Percentiles rank a stretch among this genome's conserved stretches.
phyloP scores from a whole-genome alignment of 2,888 invertebrate species.

The Trachelus stipa region DNA sequence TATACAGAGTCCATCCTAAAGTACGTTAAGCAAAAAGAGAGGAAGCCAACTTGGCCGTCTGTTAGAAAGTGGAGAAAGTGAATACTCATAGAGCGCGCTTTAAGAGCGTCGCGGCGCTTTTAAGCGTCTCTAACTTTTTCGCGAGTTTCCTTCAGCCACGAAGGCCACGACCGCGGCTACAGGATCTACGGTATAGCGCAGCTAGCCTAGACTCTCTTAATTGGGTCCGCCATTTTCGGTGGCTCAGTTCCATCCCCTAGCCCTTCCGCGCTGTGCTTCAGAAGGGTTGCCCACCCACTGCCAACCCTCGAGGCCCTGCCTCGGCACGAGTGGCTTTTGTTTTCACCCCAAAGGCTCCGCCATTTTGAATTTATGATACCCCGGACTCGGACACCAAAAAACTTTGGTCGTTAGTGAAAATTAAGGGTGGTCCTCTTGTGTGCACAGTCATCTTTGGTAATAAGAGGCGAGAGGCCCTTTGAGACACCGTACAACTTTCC shows the following conservation, averaged over 20 bases:
- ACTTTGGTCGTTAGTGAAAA: constrained; percentile 64
- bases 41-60: neutral
- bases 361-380: constrained; percentile 67
- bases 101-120: neutral
- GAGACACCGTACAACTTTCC: neutral
- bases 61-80: neutral
- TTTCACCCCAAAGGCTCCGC: constrained; percentile 62
- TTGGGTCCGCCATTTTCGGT: constrained; percentile 67
- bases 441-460: constrained; percentile 45
- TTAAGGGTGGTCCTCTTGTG: constrained; percentile 41
- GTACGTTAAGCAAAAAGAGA: neutral
- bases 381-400: constrained; percentile 63
- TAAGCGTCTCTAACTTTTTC: neutral
- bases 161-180: neutral
- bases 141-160: neutral
- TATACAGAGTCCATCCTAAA: neutral
- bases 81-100: neutral
- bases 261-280: constrained; percentile 45
- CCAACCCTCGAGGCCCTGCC: constrained; percentile 44
- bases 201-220: constrained; percentile 61
- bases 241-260: constrained; percentile 48
- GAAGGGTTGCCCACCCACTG: constrained; percentile 58
- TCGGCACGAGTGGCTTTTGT: constrained; percentile 63
- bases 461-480: constrained; percentile 23
- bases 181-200: constrained; percentile 29